Percentiles rank a stretch among this genome's conserved stretches.
phyloP scores from a whole-genome alignment of 2,888 invertebrate species.

The Leucania comma region DNA sequence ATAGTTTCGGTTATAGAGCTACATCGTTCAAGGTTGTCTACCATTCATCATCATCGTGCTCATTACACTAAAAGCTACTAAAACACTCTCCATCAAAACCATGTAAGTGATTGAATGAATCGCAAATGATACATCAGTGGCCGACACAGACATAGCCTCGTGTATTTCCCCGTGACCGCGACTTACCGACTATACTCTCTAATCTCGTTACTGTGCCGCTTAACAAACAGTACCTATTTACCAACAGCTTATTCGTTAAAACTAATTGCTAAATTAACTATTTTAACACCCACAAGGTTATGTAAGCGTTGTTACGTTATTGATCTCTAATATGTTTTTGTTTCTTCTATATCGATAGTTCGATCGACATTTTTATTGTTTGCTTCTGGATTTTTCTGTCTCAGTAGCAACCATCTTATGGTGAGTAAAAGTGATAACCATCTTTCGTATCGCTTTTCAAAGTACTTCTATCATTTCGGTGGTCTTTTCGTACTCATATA shows the following conservation, averaged over 20 bases:
- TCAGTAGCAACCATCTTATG: too few species aligned
- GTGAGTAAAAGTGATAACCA: too few species aligned
- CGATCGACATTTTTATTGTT: not conserved
- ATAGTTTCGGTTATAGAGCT: too few species aligned
- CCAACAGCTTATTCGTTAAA: constrained; percentile 45
- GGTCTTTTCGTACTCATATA: too few species aligned
- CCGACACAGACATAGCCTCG: constrained; percentile 32
- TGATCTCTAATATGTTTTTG: not conserved
- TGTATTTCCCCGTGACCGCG: constrained; percentile 54
- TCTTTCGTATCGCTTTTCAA: too few species aligned
- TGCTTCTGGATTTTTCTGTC: too few species aligned
- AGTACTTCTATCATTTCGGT: too few species aligned
- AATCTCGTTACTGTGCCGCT: constrained; percentile 68
- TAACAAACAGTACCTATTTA: constrained; percentile 58
- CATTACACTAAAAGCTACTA: too few species aligned
- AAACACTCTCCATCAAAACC: not conserved
- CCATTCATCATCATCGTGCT: too few species aligned
- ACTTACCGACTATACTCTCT: constrained; percentile 61
- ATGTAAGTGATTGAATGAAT: constrained; percentile 18
- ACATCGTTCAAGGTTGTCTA: too few species aligned
- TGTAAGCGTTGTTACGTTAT: constrained; percentile 13
- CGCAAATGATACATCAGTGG: not conserved
- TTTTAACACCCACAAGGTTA: constrained; percentile 12
- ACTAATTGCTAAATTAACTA: constrained; percentile 43
- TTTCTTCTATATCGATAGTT: not conserved